Evolutionary conservation across 2,113 vertebrate species (phyloP), one percentile per base, ranked within the genome.

Genomic region (Osmerus eperlanus): DNA sequence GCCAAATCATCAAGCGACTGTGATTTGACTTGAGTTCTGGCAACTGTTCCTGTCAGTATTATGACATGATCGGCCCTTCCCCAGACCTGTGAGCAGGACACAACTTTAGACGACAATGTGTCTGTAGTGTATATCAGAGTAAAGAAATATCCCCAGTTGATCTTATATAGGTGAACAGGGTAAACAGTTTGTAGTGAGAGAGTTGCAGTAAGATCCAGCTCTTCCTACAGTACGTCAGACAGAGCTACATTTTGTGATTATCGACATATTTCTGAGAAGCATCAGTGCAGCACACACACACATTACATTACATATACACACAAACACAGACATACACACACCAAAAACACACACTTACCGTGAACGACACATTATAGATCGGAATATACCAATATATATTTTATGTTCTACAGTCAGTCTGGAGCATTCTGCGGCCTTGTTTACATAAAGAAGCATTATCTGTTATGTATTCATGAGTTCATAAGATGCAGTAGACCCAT

Each of bases 381-480:
- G 2, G 8, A 47, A 47, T 47, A 47, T 11, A 47, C 41, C 41
- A 9, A 9, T 47, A 47, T 11, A 47, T 47, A 47, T 47, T 47
- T 47, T 9, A 47, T 7, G 0, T 5, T 47, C 8, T 47, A 9
- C 9, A 47, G 41, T 25, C 25, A 47, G 41, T 47, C 5, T 47
- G 9, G 51, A 32, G 21, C 51, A 18, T 32, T 65, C 21, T 5
- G 16, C 15, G 8, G 4, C 62, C 21, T 13, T 67, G 23, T 68
- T 68, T 62, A 74, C 53, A 14, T 18, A 53, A 28, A 60, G 56
- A 47, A 12, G n/a, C n/a, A 55, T 71, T 68, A 55, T 69, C 23
- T 19, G 55, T 72, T 71, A 23, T 13, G 68, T 64, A 68, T 75
- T 77, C 72, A 65, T 68, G 68, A 73, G 53, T 58, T 56, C 29